Evolutionary conservation across 2,113 vertebrate genomes (phyloP).

Genomic region (Lonchura striata): DNA sequence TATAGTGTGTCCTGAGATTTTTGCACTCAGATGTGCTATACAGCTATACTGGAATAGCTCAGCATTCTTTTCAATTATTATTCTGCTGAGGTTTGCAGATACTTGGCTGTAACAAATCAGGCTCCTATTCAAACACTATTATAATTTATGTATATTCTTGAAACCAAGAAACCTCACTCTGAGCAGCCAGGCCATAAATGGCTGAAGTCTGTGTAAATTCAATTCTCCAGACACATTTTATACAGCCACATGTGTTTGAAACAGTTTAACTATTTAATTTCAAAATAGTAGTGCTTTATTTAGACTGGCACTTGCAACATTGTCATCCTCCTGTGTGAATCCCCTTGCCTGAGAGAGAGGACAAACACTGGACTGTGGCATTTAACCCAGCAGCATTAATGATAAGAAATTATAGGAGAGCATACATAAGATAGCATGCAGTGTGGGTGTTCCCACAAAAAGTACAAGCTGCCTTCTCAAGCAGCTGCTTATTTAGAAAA

Average conservation of each 20-base stretch:
- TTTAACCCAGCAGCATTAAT: not conserved
- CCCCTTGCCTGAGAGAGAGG: not conserved
- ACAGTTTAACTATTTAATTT: not conserved
- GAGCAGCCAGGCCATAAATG: not conserved
- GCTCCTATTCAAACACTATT: not conserved
- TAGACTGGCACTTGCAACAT: not conserved
- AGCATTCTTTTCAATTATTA: slow-evolving; percentile 7
- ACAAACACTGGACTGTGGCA: not conserved
- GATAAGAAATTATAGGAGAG: not conserved
- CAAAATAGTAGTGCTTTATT: not conserved
- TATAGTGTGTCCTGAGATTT: not conserved
- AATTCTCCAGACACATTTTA: not conserved
- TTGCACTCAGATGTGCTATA: not conserved
- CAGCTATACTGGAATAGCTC: not conserved
- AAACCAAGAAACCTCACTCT: not conserved
- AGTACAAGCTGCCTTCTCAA: slow-evolving; percentile 19
- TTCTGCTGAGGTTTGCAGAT: slow-evolving; percentile 47
- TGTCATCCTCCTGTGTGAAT: not conserved
- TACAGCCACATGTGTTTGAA: not conserved
- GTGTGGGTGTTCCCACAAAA: not conserved
- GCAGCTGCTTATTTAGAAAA: slow-evolving; percentile 30
- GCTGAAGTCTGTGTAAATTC: not conserved
- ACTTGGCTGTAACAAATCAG: slow-evolving; percentile 12
- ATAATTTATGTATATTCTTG: not conserved
- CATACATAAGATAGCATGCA: not conserved